Evolutionary conservation across 2,888 invertebrate genomes (phyloP).

Genomic region (Parnassius glacialis): DNA sequence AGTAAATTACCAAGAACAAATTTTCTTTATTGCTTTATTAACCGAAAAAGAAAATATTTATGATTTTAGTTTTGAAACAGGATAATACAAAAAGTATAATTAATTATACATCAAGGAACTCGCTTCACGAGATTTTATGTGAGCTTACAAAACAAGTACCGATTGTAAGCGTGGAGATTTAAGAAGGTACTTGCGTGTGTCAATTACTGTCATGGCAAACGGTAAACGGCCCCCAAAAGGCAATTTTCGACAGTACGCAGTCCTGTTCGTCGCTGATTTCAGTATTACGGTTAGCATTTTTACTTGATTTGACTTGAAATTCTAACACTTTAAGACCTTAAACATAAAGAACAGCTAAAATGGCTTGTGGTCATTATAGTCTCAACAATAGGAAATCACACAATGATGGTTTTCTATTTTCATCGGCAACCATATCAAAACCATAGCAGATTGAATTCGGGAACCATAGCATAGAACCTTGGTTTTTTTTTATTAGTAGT

Average conservation of each 20-base stretch:
- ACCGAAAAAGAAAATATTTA: constrained; percentile 6
- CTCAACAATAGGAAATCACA: too few species aligned
- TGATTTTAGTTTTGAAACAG: constrained; percentile 10
- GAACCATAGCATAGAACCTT: too few species aligned
- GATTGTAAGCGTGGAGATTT: constrained; percentile 17
- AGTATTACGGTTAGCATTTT: not conserved
- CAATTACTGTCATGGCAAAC: constrained; percentile 33
- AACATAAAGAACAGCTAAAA: too few species aligned
- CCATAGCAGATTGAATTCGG: too few species aligned
- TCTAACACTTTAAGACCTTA: too few species aligned
- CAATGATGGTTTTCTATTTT: too few species aligned
- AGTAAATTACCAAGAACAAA: constrained; percentile 1
- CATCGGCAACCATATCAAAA: too few species aligned
- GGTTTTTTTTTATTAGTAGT: too few species aligned
- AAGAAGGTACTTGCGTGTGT: constrained; percentile 28
- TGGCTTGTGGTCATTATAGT: too few species aligned
- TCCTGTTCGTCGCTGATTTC: not conserved
- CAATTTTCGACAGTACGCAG: constrained; percentile 28
- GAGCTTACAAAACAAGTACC: constrained; percentile 11
- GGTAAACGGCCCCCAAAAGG: constrained; percentile 30
- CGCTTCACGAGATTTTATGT: constrained; percentile 11
- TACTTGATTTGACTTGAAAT: too few species aligned
- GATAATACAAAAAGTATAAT: constrained; percentile 12
- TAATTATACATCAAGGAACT: constrained; percentile 23
- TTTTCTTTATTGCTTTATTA: constrained; percentile 3